Evolutionary conservation across 2,797 vertebrate species (phyloP), one percentile per base, ranked within the genome.

Genomic region (Enteromius thamalakanensis): DNA sequence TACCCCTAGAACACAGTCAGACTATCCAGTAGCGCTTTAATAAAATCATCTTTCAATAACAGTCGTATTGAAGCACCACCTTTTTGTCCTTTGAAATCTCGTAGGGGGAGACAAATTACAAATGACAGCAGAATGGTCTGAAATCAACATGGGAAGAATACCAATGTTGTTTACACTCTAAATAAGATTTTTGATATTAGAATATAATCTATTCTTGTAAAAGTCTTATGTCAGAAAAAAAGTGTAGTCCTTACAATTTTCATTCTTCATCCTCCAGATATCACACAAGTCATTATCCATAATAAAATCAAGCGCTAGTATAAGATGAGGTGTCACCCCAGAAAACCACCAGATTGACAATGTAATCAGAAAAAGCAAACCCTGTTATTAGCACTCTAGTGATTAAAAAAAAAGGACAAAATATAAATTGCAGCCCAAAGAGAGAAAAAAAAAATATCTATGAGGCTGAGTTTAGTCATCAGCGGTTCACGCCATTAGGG

Each of bases 221-320:
- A 65, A 7, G 64, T 19, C 29, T 65, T 34, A 2, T 19, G 15
- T 15, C 29, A 3, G 29, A 15, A 32, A 65, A 15, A 34, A 32
- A 1, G 62, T 65, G 2, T 34, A 34, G 14, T 40, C 3, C 15
- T 7, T 11, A 76, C 68, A 23, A 6, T 71, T 47, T 15, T 71
- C 69, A 26, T 29, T 71, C n/a, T 71, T 71, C 14, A 47, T 15
- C 8, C 69, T 71, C 68, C 68, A 71, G n/a, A 47, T 71, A 70
- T 71, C 69, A 47, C n/a, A 23, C 40, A 19, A 45, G 23, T 71
- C 42, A 29, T 26, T 47, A 29, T 47, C 42, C 6, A 17, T 1
- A 4, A 49, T 47, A 26, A 45, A 6, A 45, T 71, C 68, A 26
- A 4, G 64, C 15, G 19, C n/a, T 67, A 67, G 6, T 29, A 40